These are phyloP conservation scores for Odocoileus virginianus DNA, from an alignment of 2,113 vertebrate species.

Conservation along the genomic window DNA sequence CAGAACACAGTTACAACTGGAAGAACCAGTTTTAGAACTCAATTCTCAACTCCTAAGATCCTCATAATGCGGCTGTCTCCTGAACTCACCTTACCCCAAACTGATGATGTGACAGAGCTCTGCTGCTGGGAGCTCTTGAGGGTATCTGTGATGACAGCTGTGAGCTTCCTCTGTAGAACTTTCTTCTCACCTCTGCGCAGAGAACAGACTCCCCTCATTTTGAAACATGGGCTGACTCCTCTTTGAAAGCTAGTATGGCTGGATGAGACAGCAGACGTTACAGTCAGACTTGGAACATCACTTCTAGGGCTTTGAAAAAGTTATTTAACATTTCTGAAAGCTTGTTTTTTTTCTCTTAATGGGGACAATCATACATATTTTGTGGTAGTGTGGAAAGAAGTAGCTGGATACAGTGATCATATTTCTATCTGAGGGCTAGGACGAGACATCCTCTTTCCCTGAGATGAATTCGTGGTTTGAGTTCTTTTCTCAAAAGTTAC, in stretches of 20 bases:
- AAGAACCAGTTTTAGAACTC: background rate
- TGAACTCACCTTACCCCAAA: background rate
- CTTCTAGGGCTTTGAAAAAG: background rate
- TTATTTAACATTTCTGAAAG: background rate
- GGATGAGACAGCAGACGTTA: background rate
- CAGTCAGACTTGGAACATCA: background rate
- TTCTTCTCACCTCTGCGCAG: background rate
- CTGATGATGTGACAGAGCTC: background rate
- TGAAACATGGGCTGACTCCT: background rate
- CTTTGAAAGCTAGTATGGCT: background rate
- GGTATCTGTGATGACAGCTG: background rate
- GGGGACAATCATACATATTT: background rate
- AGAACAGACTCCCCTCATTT: background rate
- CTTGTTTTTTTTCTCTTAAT: background rate
- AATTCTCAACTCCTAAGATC: background rate
- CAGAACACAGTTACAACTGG: background rate
- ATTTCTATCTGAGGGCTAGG: background rate
- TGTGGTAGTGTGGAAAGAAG: background rate
- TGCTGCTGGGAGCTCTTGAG: background rate
- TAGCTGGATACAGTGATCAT: too few species aligned
- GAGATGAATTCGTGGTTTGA: accelerated
- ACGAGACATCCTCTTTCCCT: accelerated
- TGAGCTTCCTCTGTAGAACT: background rate
- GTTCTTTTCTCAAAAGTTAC: background rate
- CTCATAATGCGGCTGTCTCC: too few species aligned